Base-by-base conservation (phyloP, 2,797 vertebrate genomes). In the Rhynchonycteris naso region DNA sequence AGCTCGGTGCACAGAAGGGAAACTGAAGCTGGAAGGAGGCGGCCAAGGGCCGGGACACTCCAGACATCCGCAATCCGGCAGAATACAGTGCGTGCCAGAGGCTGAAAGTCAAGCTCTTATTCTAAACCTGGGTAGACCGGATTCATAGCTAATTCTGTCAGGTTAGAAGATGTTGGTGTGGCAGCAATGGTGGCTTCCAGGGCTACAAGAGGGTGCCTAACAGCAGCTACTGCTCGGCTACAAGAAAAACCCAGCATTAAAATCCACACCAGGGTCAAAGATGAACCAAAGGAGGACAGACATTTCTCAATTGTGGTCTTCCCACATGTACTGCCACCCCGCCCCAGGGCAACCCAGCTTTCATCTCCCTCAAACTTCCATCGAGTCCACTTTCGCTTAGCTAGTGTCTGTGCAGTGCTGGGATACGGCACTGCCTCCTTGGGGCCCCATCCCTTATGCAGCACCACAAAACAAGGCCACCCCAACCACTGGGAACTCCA, bases 141-240 rank as follows among this genome's bases (percentile, higher is more conserved):
- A 56, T 52, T 96, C 90, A 43, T 52, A 76, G 38, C 83, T 90
- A 87, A 84, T n/a, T 61, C 71, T 28, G n/a, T 79, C 78, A 19
- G 63, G 69, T 4, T 78, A 83, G 80, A 0, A 19, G 80, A 19
- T 30, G 75, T 21, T 85, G 91, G 65, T 7, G n/a, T 28, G 5
- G 85, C 0, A 2, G 56, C 22, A 9, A 52, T 13, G 6, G 69
- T 7, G 4, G 14, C 91, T 82, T 91, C 87, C 75, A 83, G 89
- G 65, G 50, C 93, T 89, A 79, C 47, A 61, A 63, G 94, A 89
- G 24, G 76, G 61, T 61, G 83, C 47, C 87, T 83, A 83, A 74
- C 30, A 71, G 47, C 82, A 92, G 87, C 69, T 95, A 92, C 69
- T 76, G 88, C 86, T 72, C 5, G 6, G 66, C 79, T 80, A 74